Evolutionary conservation across 2,797 vertebrate species (phyloP).

Genomic region (Rhincodon typus): DNA sequence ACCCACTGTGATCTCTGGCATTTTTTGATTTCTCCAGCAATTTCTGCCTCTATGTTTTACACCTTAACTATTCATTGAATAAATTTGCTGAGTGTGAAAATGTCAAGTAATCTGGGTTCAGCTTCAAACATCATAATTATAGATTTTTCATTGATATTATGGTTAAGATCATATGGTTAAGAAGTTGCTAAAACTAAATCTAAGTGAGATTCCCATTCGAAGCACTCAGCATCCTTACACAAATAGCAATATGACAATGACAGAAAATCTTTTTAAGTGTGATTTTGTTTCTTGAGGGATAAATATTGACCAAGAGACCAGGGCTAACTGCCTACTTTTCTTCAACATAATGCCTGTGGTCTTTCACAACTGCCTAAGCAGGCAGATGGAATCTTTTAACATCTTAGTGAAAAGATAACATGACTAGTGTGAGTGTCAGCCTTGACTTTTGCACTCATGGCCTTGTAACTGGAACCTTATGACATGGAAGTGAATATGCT

Average conservation of each 20-base stretch:
- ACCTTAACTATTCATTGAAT: neutral
- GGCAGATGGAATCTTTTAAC: too few relatives aligned
- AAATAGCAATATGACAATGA: neutral
- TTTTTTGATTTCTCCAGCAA: too few relatives aligned
- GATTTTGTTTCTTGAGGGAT: neutral
- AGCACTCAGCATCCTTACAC: neutral
- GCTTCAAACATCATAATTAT: neutral
- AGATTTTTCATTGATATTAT: neutral
- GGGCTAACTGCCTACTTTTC: too few relatives aligned
- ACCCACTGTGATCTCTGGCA: too few relatives aligned
- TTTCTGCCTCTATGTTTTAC: too few relatives aligned
- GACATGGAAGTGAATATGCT: too few relatives aligned
- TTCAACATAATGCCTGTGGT: too few relatives aligned
- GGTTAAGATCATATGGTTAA: neutral
- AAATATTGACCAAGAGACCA: neutral
- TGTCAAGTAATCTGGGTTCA: neutral
- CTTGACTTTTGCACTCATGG: too few relatives aligned
- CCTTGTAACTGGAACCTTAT: too few relatives aligned
- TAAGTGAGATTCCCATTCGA: neutral
- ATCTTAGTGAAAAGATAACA: too few relatives aligned
- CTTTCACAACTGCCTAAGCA: too few relatives aligned
- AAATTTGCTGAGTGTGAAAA: neutral
- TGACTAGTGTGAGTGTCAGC: too few relatives aligned
- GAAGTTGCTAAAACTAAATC: neutral
- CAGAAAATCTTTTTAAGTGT: neutral